Base-by-base conservation (phyloP, 1,140 invertebrate genomes). In the Drosophila biarmipes region DNA sequence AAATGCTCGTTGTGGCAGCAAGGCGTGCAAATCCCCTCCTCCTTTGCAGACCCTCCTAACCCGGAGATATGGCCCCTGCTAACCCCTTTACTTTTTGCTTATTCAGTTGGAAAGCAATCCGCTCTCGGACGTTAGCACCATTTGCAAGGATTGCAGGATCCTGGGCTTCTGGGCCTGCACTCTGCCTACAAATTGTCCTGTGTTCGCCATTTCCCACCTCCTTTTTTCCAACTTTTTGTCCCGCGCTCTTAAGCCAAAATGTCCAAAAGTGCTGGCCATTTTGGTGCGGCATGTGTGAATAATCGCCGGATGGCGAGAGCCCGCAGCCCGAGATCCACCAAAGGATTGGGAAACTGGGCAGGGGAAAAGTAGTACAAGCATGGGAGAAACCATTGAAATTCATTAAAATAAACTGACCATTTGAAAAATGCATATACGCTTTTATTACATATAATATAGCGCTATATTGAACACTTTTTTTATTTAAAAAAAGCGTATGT, bases 261-360 rank as follows among this genome's bases (percentile, higher is more conserved):
- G 66, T 71, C 48, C 72, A 56, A 87, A 84, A 87, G 84, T 89
- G 79, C 86, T 89, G 85, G 86, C 61, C 76, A 90, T 90, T 67
- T 72, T 54, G 66, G 59, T 87, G 87, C 79, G 71, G 74, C 86
- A 90, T 86, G 86, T 90, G 86, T 90, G 89, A 89, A 90, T 90
- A 90, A 90, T 91, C 84, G 80, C 82, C 77, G 81, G 66, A 80
- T 79, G 63, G 62, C 56, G 52, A 42, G 46, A 71, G 35, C 46
- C 34, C 29, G 66, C 54, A 53, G 59, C 48, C 66, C 43, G 52
- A 37, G 27, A 37, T 19, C 8, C 4, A 27, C 17, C 21, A 61
- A 61, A 29, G 40, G 40, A 64, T 38, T 35, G 61, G 42, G 24
- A 29, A 15, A 24, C 19, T 27, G 56, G 29, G 17, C 31, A 35